A percentile compares a stretch with the other conserved stretches of the same genome.
Conservation (phyloP, 2,888 invertebrate genomes). For the Caenorhabditis panamensis region DNA sequence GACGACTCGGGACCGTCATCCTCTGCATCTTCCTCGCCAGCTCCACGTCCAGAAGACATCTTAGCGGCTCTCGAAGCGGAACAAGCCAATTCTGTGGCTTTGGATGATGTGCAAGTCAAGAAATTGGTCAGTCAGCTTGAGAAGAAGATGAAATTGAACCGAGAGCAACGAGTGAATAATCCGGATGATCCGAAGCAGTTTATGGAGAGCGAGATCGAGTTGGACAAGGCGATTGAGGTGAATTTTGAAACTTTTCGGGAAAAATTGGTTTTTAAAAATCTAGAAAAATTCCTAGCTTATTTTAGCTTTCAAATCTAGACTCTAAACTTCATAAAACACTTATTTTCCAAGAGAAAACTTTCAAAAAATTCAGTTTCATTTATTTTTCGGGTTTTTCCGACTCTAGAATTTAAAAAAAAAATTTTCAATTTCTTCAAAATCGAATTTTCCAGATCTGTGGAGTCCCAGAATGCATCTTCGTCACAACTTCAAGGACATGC, state of each 20-base stretch:
- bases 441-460: no score
- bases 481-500: no score
- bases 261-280: no score
- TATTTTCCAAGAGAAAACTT: constrained; percentile 86
- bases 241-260: no score
- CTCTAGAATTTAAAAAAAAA: no score
- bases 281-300: no score
- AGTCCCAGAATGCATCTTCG: neutral
- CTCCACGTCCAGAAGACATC: constrained; percentile 65
- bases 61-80: constrained; percentile 77
- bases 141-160: constrained; percentile 93
- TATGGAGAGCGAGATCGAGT: constrained; percentile 95
- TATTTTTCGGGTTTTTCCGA: no score
- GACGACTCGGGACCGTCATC: constrained; percentile 51
- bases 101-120: constrained; percentile 76
- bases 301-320: neutral
- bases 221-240: constrained; percentile 88
- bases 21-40: constrained; percentile 19
- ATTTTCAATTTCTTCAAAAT: neutral
- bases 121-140: constrained; percentile 84
- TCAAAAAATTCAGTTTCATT: neutral
- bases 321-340: no score
- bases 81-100: constrained; percentile 37
- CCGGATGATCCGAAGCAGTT: constrained; percentile 87
- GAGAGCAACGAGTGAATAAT: constrained; percentile 98